Evolutionary conservation across 2,113 vertebrate species (phyloP).

Genomic region (Girardinichthys multiradiatus): DNA sequence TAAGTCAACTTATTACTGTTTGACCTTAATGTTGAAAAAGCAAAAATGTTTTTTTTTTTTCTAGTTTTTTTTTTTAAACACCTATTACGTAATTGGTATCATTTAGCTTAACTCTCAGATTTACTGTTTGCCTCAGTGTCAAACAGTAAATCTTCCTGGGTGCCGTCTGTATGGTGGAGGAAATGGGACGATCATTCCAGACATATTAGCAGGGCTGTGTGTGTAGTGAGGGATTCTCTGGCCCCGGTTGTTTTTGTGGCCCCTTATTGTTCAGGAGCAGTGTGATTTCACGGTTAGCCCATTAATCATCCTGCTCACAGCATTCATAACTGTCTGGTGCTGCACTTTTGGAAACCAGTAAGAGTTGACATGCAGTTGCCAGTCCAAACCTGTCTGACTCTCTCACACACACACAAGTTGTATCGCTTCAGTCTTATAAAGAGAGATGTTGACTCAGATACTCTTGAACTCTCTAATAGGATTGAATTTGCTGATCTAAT

Average conservation of each 20-base stretch:
- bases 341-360: slow-evolving; percentile 48
- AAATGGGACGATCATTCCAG: slow-evolving; percentile 55
- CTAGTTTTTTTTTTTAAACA: slow-evolving; percentile 39
- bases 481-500: background rate
- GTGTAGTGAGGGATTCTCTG: slow-evolving; percentile 47
- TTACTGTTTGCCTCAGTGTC: slow-evolving; percentile 27
- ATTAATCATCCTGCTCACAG: slow-evolving; percentile 67
- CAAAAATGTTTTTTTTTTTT: background rate
- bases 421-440: background rate
- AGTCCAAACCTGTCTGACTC: slow-evolving; percentile 16
- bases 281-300: slow-evolving; percentile 73
- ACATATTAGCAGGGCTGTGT: slow-evolving; percentile 64
- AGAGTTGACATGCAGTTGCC: slow-evolving; percentile 41
- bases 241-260: slow-evolving; percentile 58
- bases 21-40: background rate
- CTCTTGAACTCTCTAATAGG: slow-evolving; percentile 6
- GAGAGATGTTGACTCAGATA: slow-evolving; percentile 9
- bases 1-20: background rate
- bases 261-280: slow-evolving; percentile 70
- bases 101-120: slow-evolving; percentile 39
- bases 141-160: slow-evolving; percentile 47
- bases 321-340: slow-evolving; percentile 67
- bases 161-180: slow-evolving; percentile 40
- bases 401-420: slow-evolving; percentile 7
- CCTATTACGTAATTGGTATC: slow-evolving; percentile 6